Base-by-base conservation (phyloP, 1,140 invertebrate genomes). In the Drosophila sturtevanti region DNA sequence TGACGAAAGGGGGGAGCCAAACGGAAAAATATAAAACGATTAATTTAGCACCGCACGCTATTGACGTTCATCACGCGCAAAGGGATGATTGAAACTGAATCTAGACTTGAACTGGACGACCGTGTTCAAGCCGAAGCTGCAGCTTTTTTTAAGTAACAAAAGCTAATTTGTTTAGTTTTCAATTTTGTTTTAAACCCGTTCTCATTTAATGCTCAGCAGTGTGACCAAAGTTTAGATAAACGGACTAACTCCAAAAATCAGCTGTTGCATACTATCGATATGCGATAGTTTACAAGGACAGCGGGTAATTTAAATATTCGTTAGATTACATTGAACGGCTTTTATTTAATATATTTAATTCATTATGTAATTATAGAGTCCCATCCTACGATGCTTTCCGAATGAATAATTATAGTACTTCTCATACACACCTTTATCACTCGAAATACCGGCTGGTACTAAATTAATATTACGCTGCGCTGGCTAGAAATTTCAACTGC, bases 391-490 rank as follows among this genome's bases (percentile, higher is more conserved):
- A 10, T 9, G 14, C 1, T 1, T 2, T n/a, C n/a, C 11, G 4
- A 35, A 31, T 35, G 7, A 37, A 34, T 35, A 71, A 59, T 59
- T 44, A 21, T 37, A 24, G 52, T 51, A 65, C 64, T 70, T 31
- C 51, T 58, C 24, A 35, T 59, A 72, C 72, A 63, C 81, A 85
- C 82, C 64, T 81, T 76, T 70, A 35, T 61, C 52, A 86, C 72
- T 69, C 51, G 31, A 65, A 81, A 74, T 63, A 63, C 66, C 77
- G 81, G 61, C 55, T 51, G 21, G 10, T 52, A 85, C 81, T 85
- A 58, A 86, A 63, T 51, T 18, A 51, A 63, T 27, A 31, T 21
- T 68, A 34, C 18, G 24, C 9, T 22, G 35, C 10, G 41, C 60
- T 54, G 48, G 11, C 52, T 22, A 27, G 60, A 72, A 67, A 67